phyloP scores from a whole-genome alignment of 2,113 vertebrate genomes.

The Myotis davidii region DNA sequence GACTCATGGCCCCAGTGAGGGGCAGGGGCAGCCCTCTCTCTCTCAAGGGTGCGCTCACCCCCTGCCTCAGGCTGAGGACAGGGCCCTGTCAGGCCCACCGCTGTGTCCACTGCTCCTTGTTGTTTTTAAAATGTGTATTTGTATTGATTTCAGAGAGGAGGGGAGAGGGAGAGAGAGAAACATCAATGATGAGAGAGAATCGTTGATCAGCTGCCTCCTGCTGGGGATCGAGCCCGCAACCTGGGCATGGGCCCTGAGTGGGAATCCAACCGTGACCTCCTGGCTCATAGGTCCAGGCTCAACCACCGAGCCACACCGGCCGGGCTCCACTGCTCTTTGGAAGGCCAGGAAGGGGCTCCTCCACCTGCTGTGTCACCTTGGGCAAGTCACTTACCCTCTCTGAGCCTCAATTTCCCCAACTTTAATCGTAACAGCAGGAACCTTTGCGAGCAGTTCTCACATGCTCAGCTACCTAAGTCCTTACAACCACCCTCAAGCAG shows the following conservation, averaged over 20 bases:
- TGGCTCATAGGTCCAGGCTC: too few species aligned
- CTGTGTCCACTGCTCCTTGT: fast-evolving
- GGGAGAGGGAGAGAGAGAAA: too few species aligned
- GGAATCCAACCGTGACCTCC: too few species aligned
- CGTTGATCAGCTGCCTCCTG: too few species aligned
- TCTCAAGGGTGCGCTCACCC: neutral
- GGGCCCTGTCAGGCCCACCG: neutral
- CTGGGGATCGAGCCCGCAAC: too few species aligned
- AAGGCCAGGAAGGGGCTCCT: neutral
- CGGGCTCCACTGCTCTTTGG: neutral
- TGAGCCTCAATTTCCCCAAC: neutral
- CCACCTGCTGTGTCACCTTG: neutral
- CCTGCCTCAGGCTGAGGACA: neutral
- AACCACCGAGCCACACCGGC: too few species aligned
- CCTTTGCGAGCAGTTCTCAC: fast-evolving
- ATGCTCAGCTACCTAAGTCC: fast-evolving
- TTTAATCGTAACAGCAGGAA: fast-evolving
- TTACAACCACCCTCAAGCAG: fast-evolving
- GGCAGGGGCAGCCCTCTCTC: neutral
- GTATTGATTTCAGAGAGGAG: too few species aligned
- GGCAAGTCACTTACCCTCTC: neutral
- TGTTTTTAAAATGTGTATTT: too few species aligned
- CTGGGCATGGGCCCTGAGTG: too few species aligned
- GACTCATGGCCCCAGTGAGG: neutral
- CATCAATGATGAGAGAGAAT: too few species aligned